Evolutionary conservation across 2,888 invertebrate genomes (phyloP).

Genomic region (Clanis bilineata): DNA sequence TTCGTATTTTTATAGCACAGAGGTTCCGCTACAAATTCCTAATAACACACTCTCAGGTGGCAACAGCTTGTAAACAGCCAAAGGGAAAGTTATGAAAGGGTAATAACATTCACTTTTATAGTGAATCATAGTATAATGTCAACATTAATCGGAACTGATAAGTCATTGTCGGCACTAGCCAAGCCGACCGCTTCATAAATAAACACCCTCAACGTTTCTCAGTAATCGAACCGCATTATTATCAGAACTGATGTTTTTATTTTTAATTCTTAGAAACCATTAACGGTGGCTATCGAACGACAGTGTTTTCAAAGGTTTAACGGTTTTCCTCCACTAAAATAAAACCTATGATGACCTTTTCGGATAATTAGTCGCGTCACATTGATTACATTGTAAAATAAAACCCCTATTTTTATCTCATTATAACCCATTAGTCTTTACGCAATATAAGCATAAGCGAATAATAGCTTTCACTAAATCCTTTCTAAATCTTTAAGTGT

Average conservation of each 20-base stretch:
- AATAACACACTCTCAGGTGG: neutral
- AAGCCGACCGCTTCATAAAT: constrained; percentile 45
- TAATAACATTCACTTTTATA: constrained; percentile 37
- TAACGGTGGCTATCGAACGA: constrained; percentile 29
- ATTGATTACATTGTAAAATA: neutral
- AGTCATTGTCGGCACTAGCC: constrained; percentile 41
- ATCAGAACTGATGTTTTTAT: constrained; percentile 37
- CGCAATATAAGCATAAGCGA: no score
- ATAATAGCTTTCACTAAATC: no score
- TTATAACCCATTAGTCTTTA: neutral
- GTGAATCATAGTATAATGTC: constrained; percentile 42
- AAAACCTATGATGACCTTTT: constrained; percentile 9
- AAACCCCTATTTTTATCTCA: neutral
- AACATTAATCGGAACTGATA: constrained; percentile 59
- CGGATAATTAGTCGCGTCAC: neutral
- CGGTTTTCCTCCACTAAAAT: constrained; percentile 13
- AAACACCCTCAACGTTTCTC: constrained; percentile 47
- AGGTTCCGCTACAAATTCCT: constrained; percentile 9
- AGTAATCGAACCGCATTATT: constrained; percentile 48
- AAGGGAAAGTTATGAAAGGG: constrained; percentile 29
- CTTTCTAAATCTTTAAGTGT: no score
- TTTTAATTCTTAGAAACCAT: constrained; percentile 45
- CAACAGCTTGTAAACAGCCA: constrained; percentile 30
- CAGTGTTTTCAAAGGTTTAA: neutral
- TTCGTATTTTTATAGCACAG: constrained; percentile 9